phyloP scores from a whole-genome alignment of 2,113 vertebrate genomes.

The Eira barbara region DNA sequence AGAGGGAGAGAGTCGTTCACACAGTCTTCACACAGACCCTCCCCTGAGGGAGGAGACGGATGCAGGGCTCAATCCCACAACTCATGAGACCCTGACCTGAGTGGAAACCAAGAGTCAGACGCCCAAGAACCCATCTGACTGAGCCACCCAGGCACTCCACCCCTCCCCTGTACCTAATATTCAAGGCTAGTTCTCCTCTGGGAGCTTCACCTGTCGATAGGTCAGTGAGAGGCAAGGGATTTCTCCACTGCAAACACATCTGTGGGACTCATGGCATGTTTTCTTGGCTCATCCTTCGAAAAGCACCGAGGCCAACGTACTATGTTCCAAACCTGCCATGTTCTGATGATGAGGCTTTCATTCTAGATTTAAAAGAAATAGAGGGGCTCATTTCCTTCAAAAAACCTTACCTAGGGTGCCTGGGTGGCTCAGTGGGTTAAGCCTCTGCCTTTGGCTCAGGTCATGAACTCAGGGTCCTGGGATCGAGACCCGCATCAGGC shows the following conservation, averaged over 20 bases:
- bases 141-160: neutral
- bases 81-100: neutral
- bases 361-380: constrained; percentile 64
- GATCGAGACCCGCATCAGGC: too few species aligned
- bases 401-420: constrained; percentile 4
- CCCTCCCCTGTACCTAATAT: neutral
- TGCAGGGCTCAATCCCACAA: neutral
- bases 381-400: constrained; percentile 57
- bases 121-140: neutral
- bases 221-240: constrained; percentile 10
- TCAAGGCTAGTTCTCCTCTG: neutral
- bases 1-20: neutral
- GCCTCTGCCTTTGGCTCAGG: too few species aligned
- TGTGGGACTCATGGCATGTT: constrained; percentile 22
- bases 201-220: neutral
- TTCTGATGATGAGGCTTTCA: constrained; percentile 44
- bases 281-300: constrained; percentile 56
- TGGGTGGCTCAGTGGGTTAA: too few species aligned
- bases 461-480: too few species aligned
- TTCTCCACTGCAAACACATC: constrained; percentile 38
- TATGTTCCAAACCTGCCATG: constrained; percentile 35
- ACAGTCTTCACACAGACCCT: neutral
- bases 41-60: neutral
- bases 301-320: constrained; percentile 36
- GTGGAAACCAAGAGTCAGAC: neutral